These are phyloP conservation scores for Tyrannus savana DNA, from an alignment of 2,113 vertebrate genomes.

Conservation along the genomic window DNA sequence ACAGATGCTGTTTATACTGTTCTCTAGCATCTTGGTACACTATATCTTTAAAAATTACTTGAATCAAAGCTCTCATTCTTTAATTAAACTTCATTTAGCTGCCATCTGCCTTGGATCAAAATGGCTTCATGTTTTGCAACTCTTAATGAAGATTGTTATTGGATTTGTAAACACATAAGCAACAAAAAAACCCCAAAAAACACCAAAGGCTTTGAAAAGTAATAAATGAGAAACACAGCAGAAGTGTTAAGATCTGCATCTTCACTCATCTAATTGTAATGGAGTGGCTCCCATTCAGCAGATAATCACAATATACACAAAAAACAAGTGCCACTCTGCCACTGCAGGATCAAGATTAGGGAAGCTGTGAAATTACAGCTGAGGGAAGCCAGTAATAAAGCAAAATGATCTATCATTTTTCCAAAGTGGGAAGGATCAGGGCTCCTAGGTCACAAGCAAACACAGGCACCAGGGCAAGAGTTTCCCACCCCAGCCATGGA, in stretches of 20 bases:
- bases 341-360: constrained; percentile 44
- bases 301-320: constrained; percentile 53
- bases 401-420: neutral
- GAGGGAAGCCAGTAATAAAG: constrained; percentile 60
- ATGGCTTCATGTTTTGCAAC: constrained; percentile 73
- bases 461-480: neutral
- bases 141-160: constrained; percentile 75
- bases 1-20: constrained; percentile 70
- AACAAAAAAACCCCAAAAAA: neutral
- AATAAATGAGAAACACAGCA: constrained; percentile 41
- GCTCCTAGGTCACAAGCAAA: neutral
- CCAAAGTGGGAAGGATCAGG: neutral
- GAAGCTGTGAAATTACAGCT: constrained; percentile 34
- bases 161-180: constrained; percentile 72
- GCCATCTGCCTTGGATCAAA: constrained; percentile 77
- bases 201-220: constrained; percentile 65
- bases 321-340: neutral
- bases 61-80: constrained; percentile 74
- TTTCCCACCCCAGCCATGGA: rapidly evolving
- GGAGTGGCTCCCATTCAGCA: constrained; percentile 1
- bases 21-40: constrained; percentile 3
- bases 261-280: constrained; percentile 47
- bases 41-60: constrained; percentile 45
- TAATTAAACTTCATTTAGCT: constrained; percentile 80
- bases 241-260: constrained; percentile 13